phyloP scores from a whole-genome alignment of 2,888 invertebrate species.

The Colletes collaris region DNA sequence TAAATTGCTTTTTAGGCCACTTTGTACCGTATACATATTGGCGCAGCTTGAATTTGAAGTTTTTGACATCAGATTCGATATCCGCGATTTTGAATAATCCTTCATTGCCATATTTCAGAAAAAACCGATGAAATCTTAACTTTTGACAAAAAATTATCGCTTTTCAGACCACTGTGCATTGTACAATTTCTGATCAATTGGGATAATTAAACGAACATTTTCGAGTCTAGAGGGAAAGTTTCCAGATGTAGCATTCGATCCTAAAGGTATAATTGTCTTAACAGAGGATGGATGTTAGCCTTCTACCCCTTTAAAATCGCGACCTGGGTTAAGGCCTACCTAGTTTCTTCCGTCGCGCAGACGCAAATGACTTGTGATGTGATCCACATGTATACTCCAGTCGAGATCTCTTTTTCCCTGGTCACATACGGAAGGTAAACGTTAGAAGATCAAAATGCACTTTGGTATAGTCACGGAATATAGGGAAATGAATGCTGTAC shows the following conservation, averaged over 20 bases:
- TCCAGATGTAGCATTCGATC: not conserved
- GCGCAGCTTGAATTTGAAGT: too few species aligned
- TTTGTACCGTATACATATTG: too few species aligned
- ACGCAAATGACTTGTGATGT: slow-evolving; percentile 36
- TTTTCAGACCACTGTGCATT: too few species aligned
- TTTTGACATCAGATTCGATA: too few species aligned
- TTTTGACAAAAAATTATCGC: too few species aligned
- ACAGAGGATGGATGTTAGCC: not conserved
- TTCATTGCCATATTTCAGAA: too few species aligned
- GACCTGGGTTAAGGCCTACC: slow-evolving; percentile 40
- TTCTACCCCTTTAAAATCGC: slow-evolving; percentile 32
- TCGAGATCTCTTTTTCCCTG: slow-evolving; percentile 33
- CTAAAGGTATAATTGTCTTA: not conserved
- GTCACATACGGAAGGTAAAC: slow-evolving; percentile 32
- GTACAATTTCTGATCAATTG: not conserved
- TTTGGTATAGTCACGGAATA: slow-evolving; percentile 41
- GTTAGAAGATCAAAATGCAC: slow-evolving; percentile 48
- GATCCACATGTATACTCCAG: slow-evolving; percentile 39
- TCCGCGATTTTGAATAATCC: too few species aligned
- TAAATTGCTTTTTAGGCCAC: too few species aligned
- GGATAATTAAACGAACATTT: not conserved
- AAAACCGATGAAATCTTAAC: too few species aligned
- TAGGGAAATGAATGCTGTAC: slow-evolving; percentile 41
- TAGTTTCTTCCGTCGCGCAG: slow-evolving; percentile 37
- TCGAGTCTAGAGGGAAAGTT: not conserved